Evolutionary conservation across 2,113 vertebrate species (phyloP).

Genomic region (Isurus oxyrinchus): DNA sequence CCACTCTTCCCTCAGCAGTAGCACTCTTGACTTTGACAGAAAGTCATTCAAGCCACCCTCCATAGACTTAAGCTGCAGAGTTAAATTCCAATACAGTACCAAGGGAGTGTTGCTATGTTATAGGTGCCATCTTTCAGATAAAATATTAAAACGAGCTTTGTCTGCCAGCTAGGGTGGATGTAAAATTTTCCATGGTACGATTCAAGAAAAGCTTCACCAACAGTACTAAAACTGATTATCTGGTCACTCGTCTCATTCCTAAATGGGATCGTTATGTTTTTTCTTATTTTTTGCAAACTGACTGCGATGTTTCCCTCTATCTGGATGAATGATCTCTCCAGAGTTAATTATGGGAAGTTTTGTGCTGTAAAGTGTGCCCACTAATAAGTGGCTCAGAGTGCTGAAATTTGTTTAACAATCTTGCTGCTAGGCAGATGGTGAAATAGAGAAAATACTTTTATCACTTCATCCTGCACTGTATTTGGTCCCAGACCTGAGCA

Average conservation of each 20-base stretch:
- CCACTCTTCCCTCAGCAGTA: not conserved
- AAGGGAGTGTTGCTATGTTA: not conserved
- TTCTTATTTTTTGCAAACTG: not conserved
- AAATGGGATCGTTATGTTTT: not conserved
- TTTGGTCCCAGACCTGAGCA: not conserved
- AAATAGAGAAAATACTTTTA: not conserved
- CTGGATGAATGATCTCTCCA: not conserved
- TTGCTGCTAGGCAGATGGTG: not conserved
- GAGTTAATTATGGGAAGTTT: not conserved
- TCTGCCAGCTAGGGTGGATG: not conserved
- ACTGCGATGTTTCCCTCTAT: not conserved
- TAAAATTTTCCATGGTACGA: not conserved
- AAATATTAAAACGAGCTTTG: not conserved
- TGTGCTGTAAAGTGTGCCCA: not conserved
- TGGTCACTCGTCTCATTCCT: not conserved
- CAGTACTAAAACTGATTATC: not conserved
- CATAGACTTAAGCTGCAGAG: not conserved
- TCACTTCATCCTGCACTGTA: not conserved
- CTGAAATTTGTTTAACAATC: not conserved
- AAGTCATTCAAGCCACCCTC: not conserved
- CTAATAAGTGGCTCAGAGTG: not conserved
- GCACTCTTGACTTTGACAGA: not conserved
- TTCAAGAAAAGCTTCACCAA: not conserved
- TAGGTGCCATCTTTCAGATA: not conserved
- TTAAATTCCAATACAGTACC: not conserved